Conservation (phyloP, 2,888 invertebrate species). For the Dryobotodes eremita region DNA sequence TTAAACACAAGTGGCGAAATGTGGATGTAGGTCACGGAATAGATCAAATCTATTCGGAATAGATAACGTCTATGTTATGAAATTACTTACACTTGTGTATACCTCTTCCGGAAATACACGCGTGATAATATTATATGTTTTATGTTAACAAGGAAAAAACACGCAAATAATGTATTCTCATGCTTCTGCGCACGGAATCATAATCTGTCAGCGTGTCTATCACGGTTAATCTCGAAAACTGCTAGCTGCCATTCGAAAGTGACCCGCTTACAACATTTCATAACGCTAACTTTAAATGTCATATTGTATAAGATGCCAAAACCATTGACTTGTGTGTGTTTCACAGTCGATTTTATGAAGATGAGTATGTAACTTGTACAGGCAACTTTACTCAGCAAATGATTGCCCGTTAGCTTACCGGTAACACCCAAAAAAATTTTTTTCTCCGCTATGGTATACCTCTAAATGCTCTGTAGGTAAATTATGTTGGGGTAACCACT, state of each 20-base stretch:
- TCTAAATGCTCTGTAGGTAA: too few species aligned
- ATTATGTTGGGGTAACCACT: too few species aligned
- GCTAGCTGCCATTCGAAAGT: slow-evolving; percentile 52
- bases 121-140: neutral
- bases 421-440: too few species aligned
- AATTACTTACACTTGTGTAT: neutral
- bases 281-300: slow-evolving; percentile 46
- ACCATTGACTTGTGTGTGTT: neutral
- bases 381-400: neutral
- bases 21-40: too few species aligned
- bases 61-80: too few species aligned
- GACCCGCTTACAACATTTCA: slow-evolving; percentile 54
- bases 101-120: neutral
- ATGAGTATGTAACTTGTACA: neutral
- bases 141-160: neutral
- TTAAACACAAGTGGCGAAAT: too few species aligned
- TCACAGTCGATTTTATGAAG: neutral
- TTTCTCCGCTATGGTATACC: too few species aligned
- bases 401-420: neutral
- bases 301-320: slow-evolving; percentile 56
- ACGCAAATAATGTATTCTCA: slow-evolving; percentile 19
- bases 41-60: too few species aligned
- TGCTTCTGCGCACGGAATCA: slow-evolving; percentile 10
- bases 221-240: slow-evolving; percentile 45
- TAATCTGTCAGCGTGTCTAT: slow-evolving; percentile 42